Conservation (phyloP, 2,888 invertebrate species). For the Ditula angustiorana region DNA sequence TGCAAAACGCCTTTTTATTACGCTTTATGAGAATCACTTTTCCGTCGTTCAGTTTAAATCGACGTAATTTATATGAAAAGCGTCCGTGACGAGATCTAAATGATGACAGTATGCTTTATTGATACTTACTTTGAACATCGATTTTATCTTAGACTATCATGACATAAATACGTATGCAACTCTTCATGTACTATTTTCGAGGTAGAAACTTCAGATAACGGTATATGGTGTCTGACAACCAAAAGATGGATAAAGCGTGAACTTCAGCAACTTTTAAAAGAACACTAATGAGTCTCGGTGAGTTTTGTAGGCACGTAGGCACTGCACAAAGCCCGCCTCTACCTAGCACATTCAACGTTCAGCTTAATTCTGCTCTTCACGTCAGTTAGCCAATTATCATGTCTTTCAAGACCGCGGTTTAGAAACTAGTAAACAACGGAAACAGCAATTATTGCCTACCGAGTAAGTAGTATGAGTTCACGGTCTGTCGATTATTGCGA, state of each 20-base stretch:
- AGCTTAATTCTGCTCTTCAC: slow-evolving; percentile 16
- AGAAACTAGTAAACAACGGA: slow-evolving; percentile 51
- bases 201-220: too few relatives aligned
- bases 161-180: too few relatives aligned
- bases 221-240: too few relatives aligned
- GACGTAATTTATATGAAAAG: slow-evolving; percentile 8
- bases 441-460: slow-evolving; percentile 55
- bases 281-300: background rate
- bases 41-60: slow-evolving; percentile 19
- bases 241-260: background rate
- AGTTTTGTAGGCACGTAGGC: too few relatives aligned
- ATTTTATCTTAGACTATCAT: too few relatives aligned
- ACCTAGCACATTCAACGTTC: background rate
- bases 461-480: slow-evolving; percentile 51
- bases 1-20: slow-evolving; percentile 29
- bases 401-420: slow-evolving; percentile 37
- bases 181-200: too few relatives aligned
- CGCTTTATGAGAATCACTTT: slow-evolving; percentile 35
- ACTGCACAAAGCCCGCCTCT: background rate
- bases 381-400: slow-evolving; percentile 36
- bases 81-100: background rate
- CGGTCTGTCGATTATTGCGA: slow-evolving; percentile 63
- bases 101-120: background rate
- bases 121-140: background rate
- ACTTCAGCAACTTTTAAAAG: background rate